Base-by-base conservation (phyloP, 37 sponge, comb jelly and placozoan genomes). In the Hormiphora californensis region DNA sequence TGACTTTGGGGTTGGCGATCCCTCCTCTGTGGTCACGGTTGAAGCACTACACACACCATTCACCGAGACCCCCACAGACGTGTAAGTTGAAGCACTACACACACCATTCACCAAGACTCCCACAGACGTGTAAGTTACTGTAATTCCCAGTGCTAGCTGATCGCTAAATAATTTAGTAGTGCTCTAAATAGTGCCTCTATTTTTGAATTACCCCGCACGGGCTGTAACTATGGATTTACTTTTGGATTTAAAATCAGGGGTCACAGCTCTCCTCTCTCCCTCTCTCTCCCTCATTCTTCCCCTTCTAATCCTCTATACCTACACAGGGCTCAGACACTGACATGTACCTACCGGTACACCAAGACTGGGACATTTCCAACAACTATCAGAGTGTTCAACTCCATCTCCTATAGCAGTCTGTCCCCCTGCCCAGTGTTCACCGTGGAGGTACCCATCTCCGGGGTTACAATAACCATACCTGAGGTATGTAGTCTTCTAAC, bases 321-420 rank as follows among this genome's bases (percentile, higher is more conserved):
- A n/a, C n/a, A n/a, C 81, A 73, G 81, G 46, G 35, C 40, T 1
- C 44, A 73, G 46, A 41, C 43, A 2, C 40, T 73, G n/a, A 41
- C 81, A 30, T 73, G 81, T 28, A 73, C 21, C 39, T 73, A 73
- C 81, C 12, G 46, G 2, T 73, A 73, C 81, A 73, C 40, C 19
- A 73, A 22, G 7, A 73, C 81, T 3, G 81, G 81, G 15, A 46
- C 23, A 21, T 73, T 73, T 40, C 35, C 1, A 0, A 33, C 81
- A 21, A 11, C 46, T 36, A 46, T 73, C 23, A n/a, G 81, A 40
- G 81, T 73, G 35, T 73, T 3, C 8, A 73, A 73, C 81, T 43
- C 46, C 27, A 73, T 73, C 81, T 23, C 46, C 43, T 39, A 73
- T 46, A 7, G 3, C n/a, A 28, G 43, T 46, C 40, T 73, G 25